Percentiles rank a stretch among this genome's conserved stretches.
Evolutionary conservation across 2,797 vertebrate genomes (phyloP).

Genomic region (Smutsia gigantea): DNA sequence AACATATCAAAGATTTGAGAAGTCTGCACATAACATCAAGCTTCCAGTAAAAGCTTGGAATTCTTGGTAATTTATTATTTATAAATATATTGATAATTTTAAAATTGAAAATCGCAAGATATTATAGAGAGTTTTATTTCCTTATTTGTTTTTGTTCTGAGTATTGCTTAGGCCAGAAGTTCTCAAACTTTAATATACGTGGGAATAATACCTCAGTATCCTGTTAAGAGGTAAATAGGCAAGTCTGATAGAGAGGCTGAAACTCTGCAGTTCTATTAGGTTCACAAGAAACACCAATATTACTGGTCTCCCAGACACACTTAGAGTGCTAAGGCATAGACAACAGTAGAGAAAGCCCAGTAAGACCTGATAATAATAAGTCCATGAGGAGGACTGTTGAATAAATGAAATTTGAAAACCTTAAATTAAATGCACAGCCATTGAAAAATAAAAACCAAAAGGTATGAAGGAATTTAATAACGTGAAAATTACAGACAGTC

Average conservation of each 20-base stretch:
- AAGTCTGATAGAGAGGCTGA: neutral
- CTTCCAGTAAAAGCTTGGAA: neutral
- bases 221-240: neutral
- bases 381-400: neutral
- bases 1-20: neutral
- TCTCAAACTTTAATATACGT: neutral
- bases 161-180: neutral
- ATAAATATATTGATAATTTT: neutral
- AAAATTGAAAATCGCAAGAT: neutral
- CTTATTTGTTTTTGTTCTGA: neutral
- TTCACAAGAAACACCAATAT: accelerated
- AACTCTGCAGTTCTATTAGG: neutral
- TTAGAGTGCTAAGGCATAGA: neutral
- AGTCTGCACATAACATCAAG: neutral
- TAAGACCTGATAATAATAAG: neutral
- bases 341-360: neutral
- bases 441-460: conserved; percentile 54
- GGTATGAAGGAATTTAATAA: neutral
- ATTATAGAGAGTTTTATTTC: neutral
- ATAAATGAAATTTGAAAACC: neutral
- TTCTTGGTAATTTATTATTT: neutral
- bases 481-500: neutral
- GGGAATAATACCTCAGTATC: neutral
- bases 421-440: conserved; percentile 22
- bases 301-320: neutral